Evolutionary conservation across 2,797 vertebrate genomes (phyloP).

Genomic region (Meriones psammophilus): DNA sequence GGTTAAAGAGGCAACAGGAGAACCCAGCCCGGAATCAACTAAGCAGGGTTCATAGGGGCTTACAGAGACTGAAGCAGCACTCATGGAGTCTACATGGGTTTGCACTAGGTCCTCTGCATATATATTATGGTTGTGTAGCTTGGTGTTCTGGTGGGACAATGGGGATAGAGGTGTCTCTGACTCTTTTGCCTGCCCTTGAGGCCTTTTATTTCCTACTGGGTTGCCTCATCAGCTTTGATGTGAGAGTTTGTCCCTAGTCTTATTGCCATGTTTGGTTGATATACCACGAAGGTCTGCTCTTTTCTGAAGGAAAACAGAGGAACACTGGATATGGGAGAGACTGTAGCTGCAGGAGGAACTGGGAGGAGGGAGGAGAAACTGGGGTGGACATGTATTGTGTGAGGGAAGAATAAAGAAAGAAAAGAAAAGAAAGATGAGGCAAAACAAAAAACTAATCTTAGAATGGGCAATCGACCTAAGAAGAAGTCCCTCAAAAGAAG

Average conservation of each 20-base stretch:
- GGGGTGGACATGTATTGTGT: background rate
- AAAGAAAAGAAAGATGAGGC: background rate
- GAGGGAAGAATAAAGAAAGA: background rate
- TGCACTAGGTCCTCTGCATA: background rate
- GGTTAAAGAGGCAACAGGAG: background rate
- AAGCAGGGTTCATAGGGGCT: background rate
- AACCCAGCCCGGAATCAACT: background rate
- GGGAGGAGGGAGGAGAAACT: background rate
- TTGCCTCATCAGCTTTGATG: background rate
- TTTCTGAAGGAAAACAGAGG: background rate
- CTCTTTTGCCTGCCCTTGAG: background rate
- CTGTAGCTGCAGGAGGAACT: background rate
- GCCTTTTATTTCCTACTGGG: background rate
- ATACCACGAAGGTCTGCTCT: background rate
- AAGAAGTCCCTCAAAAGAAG: background rate
- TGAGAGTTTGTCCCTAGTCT: background rate
- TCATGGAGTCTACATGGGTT: background rate
- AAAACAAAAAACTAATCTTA: constrained; percentile 9
- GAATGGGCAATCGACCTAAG: background rate
- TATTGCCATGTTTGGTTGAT: background rate
- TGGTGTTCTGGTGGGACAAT: background rate
- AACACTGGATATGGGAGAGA: background rate
- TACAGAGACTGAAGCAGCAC: background rate
- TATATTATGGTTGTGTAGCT: background rate
- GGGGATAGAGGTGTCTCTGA: background rate